Evolutionary conservation across 1,140 invertebrate species (phyloP).

Genomic region (Aphidius gifuensis): DNA sequence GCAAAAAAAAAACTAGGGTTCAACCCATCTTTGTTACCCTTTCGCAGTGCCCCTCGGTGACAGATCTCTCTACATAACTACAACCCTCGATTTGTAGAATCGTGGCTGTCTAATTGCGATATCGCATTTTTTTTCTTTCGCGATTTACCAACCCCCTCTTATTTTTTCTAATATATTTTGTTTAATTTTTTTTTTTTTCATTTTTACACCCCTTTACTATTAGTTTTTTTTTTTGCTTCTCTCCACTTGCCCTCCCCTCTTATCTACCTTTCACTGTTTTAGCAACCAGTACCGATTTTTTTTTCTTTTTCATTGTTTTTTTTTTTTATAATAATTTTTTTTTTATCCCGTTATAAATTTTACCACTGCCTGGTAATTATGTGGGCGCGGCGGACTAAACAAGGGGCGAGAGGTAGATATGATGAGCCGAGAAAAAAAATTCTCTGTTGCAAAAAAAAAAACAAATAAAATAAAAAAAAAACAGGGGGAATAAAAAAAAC

Average conservation of each 20-base stretch:
- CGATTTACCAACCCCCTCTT: constrained; percentile 23
- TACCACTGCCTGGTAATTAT: constrained; percentile 31
- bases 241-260: neutral
- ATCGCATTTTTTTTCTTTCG: constrained; percentile 38
- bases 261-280: too few species aligned
- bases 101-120: constrained; percentile 44
- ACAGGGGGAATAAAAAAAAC: constrained; percentile 16
- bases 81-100: constrained; percentile 26
- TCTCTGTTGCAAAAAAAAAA: constrained; percentile 14
- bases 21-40: constrained; percentile 22
- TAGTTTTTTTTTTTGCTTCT: constrained; percentile 8
- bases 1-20: constrained; percentile 12
- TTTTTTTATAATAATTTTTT: neutral
- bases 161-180: constrained; percentile 17
- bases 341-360: constrained; percentile 26
- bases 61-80: constrained; percentile 8
- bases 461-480: constrained; percentile 14
- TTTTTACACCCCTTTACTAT: neutral
- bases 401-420: constrained; percentile 18
- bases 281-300: too few species aligned
- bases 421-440: constrained; percentile 8
- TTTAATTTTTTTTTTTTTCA: constrained; percentile 16
- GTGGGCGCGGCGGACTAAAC: constrained; percentile 33
- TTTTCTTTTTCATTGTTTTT: too few species aligned
- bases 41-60: constrained; percentile 18